phyloP scores from a whole-genome alignment of 1,140 invertebrate genomes.

The Semibalanus balanoides region DNA sequence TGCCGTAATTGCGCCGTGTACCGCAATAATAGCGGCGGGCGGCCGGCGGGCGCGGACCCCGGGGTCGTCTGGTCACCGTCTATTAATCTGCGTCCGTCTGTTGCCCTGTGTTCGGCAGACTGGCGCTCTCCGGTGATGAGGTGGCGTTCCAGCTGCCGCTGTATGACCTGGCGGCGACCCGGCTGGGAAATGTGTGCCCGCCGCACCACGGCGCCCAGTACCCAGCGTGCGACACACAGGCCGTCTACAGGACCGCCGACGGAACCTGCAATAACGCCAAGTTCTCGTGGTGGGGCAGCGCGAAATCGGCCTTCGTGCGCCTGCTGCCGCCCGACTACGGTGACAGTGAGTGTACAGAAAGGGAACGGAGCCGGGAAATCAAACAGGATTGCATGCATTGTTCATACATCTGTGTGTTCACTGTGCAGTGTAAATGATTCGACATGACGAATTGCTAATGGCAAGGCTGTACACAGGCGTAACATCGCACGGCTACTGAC shows the following conservation, averaged over 20 bases:
- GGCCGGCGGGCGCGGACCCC: too few relatives aligned
- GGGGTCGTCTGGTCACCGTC: not conserved
- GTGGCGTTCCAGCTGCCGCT: not conserved
- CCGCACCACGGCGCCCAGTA: not conserved
- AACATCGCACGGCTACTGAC: too few relatives aligned
- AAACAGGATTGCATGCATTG: not conserved
- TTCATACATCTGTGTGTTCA: not conserved
- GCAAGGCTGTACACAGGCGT: too few relatives aligned
- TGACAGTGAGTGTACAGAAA: constrained; percentile 18
- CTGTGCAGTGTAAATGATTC: too few relatives aligned
- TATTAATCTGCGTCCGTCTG: too few relatives aligned
- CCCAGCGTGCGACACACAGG: constrained; percentile 11
- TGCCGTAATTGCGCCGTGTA: not conserved
- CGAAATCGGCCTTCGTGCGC: constrained; percentile 28
- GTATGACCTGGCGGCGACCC: not conserved
- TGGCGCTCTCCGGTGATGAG: not conserved
- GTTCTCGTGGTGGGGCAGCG: constrained; percentile 36
- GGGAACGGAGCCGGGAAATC: too few relatives aligned
- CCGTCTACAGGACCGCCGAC: constrained; percentile 44
- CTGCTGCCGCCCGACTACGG: constrained; percentile 25
- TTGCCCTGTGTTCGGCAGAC: not conserved
- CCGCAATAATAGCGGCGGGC: not conserved
- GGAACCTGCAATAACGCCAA: constrained; percentile 57
- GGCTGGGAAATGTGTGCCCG: not conserved
- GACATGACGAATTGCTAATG: too few relatives aligned